A percentile compares a stretch with the other conserved stretches of the same genome.
These are phyloP conservation scores for Drosophila kanapiae DNA, from an alignment of 1,140 invertebrate genomes.

Conservation along the genomic window DNA sequence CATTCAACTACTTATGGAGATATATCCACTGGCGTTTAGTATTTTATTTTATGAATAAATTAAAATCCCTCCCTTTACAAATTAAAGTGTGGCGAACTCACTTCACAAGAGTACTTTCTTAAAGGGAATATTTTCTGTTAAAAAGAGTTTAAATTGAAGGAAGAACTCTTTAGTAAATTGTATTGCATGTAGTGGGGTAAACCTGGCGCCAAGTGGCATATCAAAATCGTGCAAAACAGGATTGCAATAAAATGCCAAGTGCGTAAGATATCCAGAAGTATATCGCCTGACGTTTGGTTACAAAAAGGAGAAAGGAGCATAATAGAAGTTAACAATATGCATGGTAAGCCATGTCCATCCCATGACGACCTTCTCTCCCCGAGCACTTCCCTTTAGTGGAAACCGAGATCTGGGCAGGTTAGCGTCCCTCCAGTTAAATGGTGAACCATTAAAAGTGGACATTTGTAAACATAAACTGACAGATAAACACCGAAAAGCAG, in stretches of 20 bases:
- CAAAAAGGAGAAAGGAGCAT: not conserved
- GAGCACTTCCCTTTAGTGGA: not conserved
- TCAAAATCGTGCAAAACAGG: not conserved
- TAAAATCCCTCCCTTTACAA: too few species aligned
- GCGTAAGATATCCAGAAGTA: not conserved
- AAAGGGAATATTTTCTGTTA: not conserved
- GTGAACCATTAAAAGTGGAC: constrained; percentile 79
- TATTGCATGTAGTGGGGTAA: not conserved
- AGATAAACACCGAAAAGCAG: constrained; percentile 76
- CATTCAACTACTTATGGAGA: not conserved
- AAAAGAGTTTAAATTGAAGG: not conserved
- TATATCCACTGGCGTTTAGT: not conserved
- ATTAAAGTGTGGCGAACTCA: not conserved
- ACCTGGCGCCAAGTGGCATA: not conserved
- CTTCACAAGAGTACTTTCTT: too few species aligned
- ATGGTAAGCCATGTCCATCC: not conserved
- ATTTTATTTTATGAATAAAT: constrained; percentile 8
- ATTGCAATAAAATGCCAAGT: not conserved
- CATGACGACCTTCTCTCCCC: not conserved
- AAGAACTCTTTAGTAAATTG: too few species aligned
- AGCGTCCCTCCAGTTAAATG: constrained; percentile 61
- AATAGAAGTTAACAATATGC: constrained; percentile 12
- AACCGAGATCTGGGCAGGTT: constrained; percentile 2
- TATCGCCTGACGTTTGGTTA: not conserved
- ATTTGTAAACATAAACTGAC: constrained; percentile 83